Base-by-base conservation (phyloP, 2,888 invertebrate species). In the Troides oblongomaculatus region DNA sequence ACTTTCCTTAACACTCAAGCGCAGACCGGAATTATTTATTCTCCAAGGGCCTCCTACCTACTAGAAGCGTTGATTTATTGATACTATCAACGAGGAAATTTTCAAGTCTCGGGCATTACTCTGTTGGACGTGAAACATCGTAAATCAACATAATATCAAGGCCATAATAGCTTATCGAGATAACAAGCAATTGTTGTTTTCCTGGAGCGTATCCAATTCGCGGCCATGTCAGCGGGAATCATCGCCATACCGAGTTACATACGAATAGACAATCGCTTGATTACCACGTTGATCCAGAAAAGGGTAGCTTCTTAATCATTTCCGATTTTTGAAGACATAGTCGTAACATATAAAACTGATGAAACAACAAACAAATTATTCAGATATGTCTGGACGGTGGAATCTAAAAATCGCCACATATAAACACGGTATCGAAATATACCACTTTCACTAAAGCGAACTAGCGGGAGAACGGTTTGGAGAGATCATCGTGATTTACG, bases 161-260 rank as follows among this genome's bases (percentile, higher is more conserved):
- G 65, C 36, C 43, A 10, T 23, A 46, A 23, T 36, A 12, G n/a
- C 30, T 10, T 61, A 61, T 65, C 43, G 8, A 58, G 53, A 64
- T 66, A 62, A 56, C 30, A 66, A 58, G 62, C 53, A 12, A 63
- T 46, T 56, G 67, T 53, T 59, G 62, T 64, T 64, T 62, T 39
- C 21, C 43, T 66, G 66, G 69, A 65, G 21, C 36, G 21, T 8
- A 57, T 69, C 62, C 69, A 69, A 69, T 36, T 46, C 43, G 58
- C 43, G 21, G 17, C 69, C 69, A 50, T 58, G n/a, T 58, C 46
- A 6, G 65, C n/a, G 12, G 25, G 60, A 39, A 61, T 50, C 36
- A 23, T 39, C n/a, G 53, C 43, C 59, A 36, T 64, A 60, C 43
- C 21, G 59, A 53, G 17, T 43, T 50, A 21, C 12, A 50, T 8